A percentile compares a stretch with the other conserved stretches of the same genome.
Conservation (phyloP, 2,888 invertebrate species). For the Hypomecis punctinalis region DNA sequence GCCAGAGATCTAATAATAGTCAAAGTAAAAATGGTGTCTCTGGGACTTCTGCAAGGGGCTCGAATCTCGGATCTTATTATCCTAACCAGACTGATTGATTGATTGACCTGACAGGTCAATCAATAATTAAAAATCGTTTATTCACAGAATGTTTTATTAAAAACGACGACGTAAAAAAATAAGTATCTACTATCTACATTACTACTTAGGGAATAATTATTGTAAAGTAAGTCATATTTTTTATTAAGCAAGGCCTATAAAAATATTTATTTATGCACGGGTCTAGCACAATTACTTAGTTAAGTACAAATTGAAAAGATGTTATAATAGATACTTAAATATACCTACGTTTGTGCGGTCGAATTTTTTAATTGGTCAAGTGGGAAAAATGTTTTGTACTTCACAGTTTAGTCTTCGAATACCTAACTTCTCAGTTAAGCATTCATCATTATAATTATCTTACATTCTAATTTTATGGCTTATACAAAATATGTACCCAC, state of each 20-base stretch:
- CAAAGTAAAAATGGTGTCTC: no score
- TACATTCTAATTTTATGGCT: slow-evolving; percentile 43
- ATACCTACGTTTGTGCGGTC: not conserved
- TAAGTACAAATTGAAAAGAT: no score
- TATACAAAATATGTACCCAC: slow-evolving; percentile 43
- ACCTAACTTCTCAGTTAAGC: slow-evolving; percentile 3
- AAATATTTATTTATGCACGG: no score
- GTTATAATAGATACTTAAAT: not conserved
- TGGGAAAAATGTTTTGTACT: slow-evolving; percentile 20
- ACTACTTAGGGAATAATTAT: no score
- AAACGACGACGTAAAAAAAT: slow-evolving; percentile 1
- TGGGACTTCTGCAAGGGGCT: no score
- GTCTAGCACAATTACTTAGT: no score
- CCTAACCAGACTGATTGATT: no score
- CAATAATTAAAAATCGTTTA: not conserved
- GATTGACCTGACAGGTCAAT: no score
- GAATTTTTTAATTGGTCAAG: not conserved
- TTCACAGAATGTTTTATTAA: slow-evolving; percentile 3
- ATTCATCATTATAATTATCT: slow-evolving; percentile 10
- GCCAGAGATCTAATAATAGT: no score
- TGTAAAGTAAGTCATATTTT: no score
- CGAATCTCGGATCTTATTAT: no score
- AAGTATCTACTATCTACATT: not conserved
- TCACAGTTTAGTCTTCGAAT: slow-evolving; percentile 5
- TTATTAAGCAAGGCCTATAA: no score